A percentile compares a stretch with the other conserved stretches of the same genome.
Evolutionary conservation across 2,113 vertebrate genomes (phyloP).

Genomic region (Charina bottae): DNA sequence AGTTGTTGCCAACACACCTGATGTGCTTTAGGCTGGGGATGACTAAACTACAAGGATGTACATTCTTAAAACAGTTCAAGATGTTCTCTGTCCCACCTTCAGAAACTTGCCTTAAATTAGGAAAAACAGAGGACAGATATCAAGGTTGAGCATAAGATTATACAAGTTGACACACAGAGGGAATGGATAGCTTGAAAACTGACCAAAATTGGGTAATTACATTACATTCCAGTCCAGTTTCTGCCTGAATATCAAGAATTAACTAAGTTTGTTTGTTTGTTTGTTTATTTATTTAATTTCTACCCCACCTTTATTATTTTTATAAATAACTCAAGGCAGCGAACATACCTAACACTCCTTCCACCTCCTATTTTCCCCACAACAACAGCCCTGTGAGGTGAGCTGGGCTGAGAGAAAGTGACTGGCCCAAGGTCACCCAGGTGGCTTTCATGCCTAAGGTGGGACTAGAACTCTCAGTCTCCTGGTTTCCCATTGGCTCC

Average conservation of each 20-base stretch:
- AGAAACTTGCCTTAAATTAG: background rate
- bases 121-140: background rate
- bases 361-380: too few relatives aligned
- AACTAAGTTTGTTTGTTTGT: background rate
- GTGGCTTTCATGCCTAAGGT: too few relatives aligned
- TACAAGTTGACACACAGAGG: background rate
- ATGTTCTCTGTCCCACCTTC: background rate
- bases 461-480: too few relatives aligned
- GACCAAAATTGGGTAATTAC: background rate
- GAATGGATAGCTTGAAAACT: background rate
- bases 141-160: background rate
- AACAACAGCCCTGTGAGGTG: too few relatives aligned
- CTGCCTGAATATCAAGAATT: background rate
- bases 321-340: too few relatives aligned
- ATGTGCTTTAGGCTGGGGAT: background rate
- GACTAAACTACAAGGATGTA: background rate
- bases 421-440: too few relatives aligned
- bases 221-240: background rate
- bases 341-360: too few relatives aligned
- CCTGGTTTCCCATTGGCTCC: too few relatives aligned
- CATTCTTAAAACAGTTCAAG: background rate
- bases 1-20: slow-evolving; percentile 2
- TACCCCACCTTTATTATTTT: too few relatives aligned
- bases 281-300: too few relatives aligned
- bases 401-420: too few relatives aligned